Evolutionary conservation across 2,797 vertebrate genomes (phyloP), one percentile per base, ranked within the genome.

Genomic region (Artibeus jamaicensis): DNA sequence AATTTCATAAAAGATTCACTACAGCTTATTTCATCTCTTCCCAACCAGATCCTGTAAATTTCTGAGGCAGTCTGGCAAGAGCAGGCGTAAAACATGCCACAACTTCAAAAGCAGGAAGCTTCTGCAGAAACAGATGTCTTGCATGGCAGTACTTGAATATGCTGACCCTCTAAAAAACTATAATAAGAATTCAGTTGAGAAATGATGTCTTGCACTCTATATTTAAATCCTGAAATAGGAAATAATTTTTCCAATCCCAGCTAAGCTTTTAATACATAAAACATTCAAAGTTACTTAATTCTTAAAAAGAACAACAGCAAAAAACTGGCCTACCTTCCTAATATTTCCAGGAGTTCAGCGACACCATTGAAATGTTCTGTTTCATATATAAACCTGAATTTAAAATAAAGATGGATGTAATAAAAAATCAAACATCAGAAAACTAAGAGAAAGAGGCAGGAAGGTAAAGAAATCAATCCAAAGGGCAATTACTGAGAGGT

Each of bases 331-430:
- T 98, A 99, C 99, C 99, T 99, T 98, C 99, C 99, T 97, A 99
- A 97, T 98, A 99, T 99, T 98, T 99, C 99, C 78, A 99, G 99
- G 73, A 99, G 98, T 98, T 99, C 99, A 97, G 99, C 99, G 59
- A 99, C 99, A 96, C 99, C 99, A 91, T 99, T 99, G 98, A 99
- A 99, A 98, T 99, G 99, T 85, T 99, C 99, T 0, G 99, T 99
- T 99, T 99, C 99, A 98, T 99, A 99, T 98, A 99, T 99, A 99
- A 99, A 99, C 98, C 99, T 99, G 97, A 95, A 95, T 94, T 96
- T 89, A 83, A 93, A 97, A 62, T 93, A 87, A 93, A 95, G 59
- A 78, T 5, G 91, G 39, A 91, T 39, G 3, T 74, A 93, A 78
- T 77, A 34, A 65, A 91, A 67, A 91, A 82, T 59, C 62, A 95